phyloP scores from a whole-genome alignment of 2,888 invertebrate species.

The Branchellion lobata region DNA sequence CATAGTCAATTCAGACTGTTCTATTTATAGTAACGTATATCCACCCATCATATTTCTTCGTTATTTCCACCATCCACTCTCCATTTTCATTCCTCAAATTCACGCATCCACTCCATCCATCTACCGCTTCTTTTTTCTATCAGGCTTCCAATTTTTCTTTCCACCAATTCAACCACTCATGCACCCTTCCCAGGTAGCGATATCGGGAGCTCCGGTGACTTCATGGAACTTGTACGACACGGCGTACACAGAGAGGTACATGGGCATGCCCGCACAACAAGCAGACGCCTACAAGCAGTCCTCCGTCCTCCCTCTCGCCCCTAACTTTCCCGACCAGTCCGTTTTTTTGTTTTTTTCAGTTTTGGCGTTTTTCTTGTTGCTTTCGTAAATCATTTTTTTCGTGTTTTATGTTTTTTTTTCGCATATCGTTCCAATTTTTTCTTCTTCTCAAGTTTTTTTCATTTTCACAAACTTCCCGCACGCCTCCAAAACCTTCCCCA shows the following conservation, averaged over 20 bases:
- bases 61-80: no score
- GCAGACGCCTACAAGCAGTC: slow-evolving; percentile 76
- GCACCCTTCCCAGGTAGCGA: slow-evolving; percentile 68
- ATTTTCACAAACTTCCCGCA: background rate
- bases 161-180: no score
- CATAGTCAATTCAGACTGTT: no score
- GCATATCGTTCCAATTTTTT: background rate
- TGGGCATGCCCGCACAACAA: slow-evolving; percentile 81
- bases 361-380: background rate
- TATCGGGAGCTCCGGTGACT: slow-evolving; percentile 95
- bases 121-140: background rate
- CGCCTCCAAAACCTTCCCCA: no score
- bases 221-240: slow-evolving; percentile 97
- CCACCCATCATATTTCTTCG: no score
- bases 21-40: no score
- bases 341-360: slow-evolving; percentile 49
- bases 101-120: no score
- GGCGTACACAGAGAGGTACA: slow-evolving; percentile 96
- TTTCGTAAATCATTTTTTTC: background rate
- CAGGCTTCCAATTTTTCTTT: background rate
- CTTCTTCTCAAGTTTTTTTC: background rate
- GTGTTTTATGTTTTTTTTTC: background rate
- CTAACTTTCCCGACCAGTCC: slow-evolving; percentile 86
- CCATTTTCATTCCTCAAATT: background rate
- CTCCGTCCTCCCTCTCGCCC: slow-evolving; percentile 79